These are phyloP conservation scores for Sinocyclocheilus anophthalmus DNA, from an alignment of 2,113 vertebrate species.

Conservation along the genomic window DNA sequence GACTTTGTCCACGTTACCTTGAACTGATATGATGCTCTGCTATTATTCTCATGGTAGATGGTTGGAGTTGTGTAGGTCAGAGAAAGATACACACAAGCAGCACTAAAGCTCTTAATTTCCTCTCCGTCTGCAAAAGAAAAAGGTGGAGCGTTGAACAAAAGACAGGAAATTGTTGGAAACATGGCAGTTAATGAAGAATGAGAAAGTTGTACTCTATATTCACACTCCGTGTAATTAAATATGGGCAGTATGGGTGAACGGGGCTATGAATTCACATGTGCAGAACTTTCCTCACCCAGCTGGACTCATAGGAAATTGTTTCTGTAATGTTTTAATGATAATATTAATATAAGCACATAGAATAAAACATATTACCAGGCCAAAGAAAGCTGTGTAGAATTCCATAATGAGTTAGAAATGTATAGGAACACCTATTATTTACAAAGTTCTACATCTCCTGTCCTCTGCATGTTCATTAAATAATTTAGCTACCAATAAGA, in stretches of 20 bases:
- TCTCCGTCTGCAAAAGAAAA: constrained; percentile 60
- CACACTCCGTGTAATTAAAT: constrained; percentile 59
- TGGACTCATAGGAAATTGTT: neutral
- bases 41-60: constrained; percentile 28
- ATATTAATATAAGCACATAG: neutral
- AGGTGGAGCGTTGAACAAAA: constrained; percentile 62
- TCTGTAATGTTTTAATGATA: neutral
- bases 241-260: constrained; percentile 68
- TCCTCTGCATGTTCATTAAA: neutral
- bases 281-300: neutral
- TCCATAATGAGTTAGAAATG: too few relatives aligned
- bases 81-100: constrained; percentile 58
- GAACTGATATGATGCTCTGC: constrained; percentile 42
- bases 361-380: neutral
- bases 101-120: constrained; percentile 67
- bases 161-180: constrained; percentile 64
- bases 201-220: constrained; percentile 58
- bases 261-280: constrained; percentile 46
- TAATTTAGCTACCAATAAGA: neutral
- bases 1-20: constrained; percentile 50
- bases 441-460: neutral
- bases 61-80: neutral
- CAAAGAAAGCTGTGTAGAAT: neutral
- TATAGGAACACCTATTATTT: neutral
- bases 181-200: constrained; percentile 61